A percentile compares a stretch with the other conserved stretches of the same genome.
Evolutionary conservation across 2,888 invertebrate species (phyloP).

Genomic region (Calliopum simillimum): DNA sequence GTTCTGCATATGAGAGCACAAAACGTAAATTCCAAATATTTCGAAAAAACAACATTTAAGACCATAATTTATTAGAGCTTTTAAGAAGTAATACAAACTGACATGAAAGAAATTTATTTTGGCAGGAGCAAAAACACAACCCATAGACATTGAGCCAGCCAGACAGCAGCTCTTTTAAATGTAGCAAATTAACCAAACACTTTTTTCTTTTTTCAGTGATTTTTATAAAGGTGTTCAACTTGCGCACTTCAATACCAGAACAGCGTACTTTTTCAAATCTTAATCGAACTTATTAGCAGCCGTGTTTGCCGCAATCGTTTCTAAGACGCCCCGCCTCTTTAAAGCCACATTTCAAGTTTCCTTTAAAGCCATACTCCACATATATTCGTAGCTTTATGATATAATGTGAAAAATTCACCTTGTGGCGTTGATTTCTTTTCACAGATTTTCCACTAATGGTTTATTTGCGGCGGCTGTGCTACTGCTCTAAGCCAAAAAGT

Average conservation of each 20-base stretch:
- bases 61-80: background rate
- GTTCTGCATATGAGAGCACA: no score
- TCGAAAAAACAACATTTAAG: background rate
- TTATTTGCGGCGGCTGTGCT: background rate
- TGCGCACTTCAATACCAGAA: background rate
- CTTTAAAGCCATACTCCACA: background rate
- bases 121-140: background rate
- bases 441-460: background rate
- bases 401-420: background rate
- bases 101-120: background rate
- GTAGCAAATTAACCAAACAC: no score
- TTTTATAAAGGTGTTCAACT: no score
- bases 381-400: background rate
- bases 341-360: background rate
- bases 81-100: background rate
- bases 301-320: background rate
- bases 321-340: background rate
- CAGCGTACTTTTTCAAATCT: background rate
- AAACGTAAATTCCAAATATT: no score
- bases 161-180: background rate
- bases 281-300: background rate
- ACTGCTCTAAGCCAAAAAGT: background rate
- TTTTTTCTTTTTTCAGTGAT: no score
- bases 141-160: no score
- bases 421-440: background rate